Base-by-base conservation (phyloP, 2,888 invertebrate genomes). In the Drosophila testacea region DNA sequence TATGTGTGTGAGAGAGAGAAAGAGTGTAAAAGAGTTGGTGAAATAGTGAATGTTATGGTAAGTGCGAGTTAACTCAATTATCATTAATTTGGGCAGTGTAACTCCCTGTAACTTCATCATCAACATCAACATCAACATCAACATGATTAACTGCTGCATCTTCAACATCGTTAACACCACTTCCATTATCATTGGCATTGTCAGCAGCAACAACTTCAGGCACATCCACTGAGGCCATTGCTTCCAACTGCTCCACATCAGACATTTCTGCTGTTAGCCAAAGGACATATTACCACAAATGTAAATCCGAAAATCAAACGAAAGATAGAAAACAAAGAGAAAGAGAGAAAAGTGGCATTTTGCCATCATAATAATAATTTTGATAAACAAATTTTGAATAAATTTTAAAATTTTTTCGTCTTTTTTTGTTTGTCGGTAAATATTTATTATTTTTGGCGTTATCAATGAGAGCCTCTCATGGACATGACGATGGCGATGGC, bases 351-450 rank as follows among this genome's bases (percentile, higher is more conserved):
- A 73, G 55, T 16, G 46, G 69, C 69, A 73, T 56, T 68, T 69
- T 60, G 71, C 64, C 75, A 72, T 70, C 67, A 59, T 56, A 55
- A 51, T 66, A 52, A 54, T 34, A 83, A 85, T 85, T 85, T 83
- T 65, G 83, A 74, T 76, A 57, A 51, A 39, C 22, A 41, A 83
- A 85, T 83, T 85, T 83, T 48, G 83, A 83, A 59, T 60, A 59
- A 1, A 50, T 57, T 72, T 59, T 41, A 22, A 10, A 30, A 48
- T 6, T 41, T 57, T 52, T 54, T 30, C 11, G 38, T 50, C 22
- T 6, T 32, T 16, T 28, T 54, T 51, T 30, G 9, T 44, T 47
- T 30, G 10, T 13, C 32, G 56, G 41, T 36, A 30, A 16, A 10
- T 66, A 32, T 48, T 42, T 22, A 22, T 38, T 60, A 6, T 60